These are phyloP conservation scores for Melieria crassipennis DNA, from an alignment of 2,888 invertebrate species.

Conservation along the genomic window DNA sequence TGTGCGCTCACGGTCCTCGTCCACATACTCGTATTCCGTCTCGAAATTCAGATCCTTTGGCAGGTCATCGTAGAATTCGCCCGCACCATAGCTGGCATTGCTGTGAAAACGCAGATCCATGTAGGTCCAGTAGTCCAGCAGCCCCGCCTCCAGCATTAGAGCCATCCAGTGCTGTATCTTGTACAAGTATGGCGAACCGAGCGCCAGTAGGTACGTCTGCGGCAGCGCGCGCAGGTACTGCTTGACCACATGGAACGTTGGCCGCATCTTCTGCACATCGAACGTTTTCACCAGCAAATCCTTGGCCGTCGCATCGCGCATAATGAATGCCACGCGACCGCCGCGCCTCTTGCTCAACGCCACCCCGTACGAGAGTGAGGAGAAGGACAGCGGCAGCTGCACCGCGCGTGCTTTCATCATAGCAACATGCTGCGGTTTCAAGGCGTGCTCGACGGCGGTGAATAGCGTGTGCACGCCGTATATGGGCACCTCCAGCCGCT, in stretches of 20 bases:
- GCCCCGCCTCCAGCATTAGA: constrained; percentile 54
- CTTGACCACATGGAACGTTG: constrained; percentile 57
- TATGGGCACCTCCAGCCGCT: constrained; percentile 43
- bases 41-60: constrained; percentile 17
- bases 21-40: not conserved
- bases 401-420: constrained; percentile 36
- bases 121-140: constrained; percentile 57
- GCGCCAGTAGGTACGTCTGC: constrained; percentile 52
- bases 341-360: constrained; percentile 14
- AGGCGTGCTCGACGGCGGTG: constrained; percentile 38
- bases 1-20: not conserved
- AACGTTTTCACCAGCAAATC: constrained; percentile 55
- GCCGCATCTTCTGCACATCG: constrained; percentile 49
- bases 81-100: not conserved
- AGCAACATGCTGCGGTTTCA: constrained; percentile 43
- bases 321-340: constrained; percentile 48
- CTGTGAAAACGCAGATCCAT: constrained; percentile 29
- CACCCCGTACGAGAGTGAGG: constrained; percentile 13
- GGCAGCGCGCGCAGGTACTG: constrained; percentile 55
- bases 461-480: constrained; percentile 47
- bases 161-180: constrained; percentile 52
- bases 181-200: constrained; percentile 53
- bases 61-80: constrained; percentile 11
- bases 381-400: constrained; percentile 39
- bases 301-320: constrained; percentile 54